A percentile compares a stretch with the other conserved stretches of the same genome.
These are phyloP conservation scores for Halictus ligatus DNA, from an alignment of 2,888 invertebrate species.

Conservation along the genomic window DNA sequence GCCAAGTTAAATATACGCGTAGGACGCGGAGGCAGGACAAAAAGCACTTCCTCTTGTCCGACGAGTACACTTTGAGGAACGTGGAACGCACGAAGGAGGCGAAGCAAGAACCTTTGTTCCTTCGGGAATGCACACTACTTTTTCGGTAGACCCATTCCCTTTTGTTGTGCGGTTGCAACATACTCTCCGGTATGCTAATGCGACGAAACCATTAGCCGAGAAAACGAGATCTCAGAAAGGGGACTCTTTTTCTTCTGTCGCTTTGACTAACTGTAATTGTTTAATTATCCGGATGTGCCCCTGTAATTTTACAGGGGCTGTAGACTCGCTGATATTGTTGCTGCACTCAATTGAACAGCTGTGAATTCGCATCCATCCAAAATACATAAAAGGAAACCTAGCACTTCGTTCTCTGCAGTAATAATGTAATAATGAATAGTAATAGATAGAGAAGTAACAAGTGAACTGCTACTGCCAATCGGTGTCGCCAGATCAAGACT, in stretches of 20 bases:
- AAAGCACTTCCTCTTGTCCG: constrained; percentile 69
- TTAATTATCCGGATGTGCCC: no score
- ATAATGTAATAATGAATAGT: not conserved
- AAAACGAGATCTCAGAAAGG: not conserved
- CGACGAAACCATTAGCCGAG: not conserved
- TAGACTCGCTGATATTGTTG: no score
- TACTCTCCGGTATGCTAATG: not conserved
- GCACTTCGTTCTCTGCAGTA: not conserved
- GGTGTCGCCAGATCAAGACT: no score
- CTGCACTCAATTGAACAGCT: no score
- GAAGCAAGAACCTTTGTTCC: constrained; percentile 60
- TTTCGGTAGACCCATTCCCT: constrained; percentile 14
- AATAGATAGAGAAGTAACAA: no score
- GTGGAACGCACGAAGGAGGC: constrained; percentile 58
- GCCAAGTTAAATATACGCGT: constrained; percentile 72
- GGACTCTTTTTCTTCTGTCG: no score
- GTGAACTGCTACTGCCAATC: no score
- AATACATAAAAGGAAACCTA: no score
- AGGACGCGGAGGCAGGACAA: constrained; percentile 68
- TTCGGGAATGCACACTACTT: constrained; percentile 15
- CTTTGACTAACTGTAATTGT: no score
- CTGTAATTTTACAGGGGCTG: no score
- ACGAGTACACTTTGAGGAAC: constrained; percentile 61
- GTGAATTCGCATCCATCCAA: no score
- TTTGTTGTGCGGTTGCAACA: not conserved